Evolutionary conservation across 2,888 invertebrate species (phyloP), one percentile per base, ranked within the genome.

Genomic region (Ophioninae sp.): DNA sequence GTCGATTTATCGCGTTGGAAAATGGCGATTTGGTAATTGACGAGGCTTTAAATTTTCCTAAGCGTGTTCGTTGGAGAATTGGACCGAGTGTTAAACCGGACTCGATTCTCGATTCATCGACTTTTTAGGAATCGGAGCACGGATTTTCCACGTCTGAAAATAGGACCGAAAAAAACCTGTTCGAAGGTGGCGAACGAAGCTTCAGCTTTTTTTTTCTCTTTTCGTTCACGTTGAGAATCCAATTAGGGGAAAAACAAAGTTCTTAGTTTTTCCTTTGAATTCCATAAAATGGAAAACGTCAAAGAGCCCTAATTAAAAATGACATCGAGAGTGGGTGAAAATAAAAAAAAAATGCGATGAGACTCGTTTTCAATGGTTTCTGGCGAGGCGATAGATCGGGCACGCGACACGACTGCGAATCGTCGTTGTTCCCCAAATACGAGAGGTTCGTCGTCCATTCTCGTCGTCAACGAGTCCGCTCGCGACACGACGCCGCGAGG

Each of bases 361-460:
- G 30, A 30, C 51, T 13, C 59, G 75, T 76, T 68, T 74, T 59
- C 65, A 30, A 65, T 76, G 20, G n/a, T 61, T n/a, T 74, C 39
- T 84, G 67, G 64, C 69, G 78, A 67, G 79, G 77, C 80, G 76
- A 59, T 74, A 59, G 64, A 65, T 59, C 72, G 64, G 56, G 83
- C 79, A 87, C 88, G 87, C 85, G 88, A 85, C 85, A 59, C 23
- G 86, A 88, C 85, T 88, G 82, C 76, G 69, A 86, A 87, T 85
- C 67, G 73, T 73, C 56, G 69, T 68, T 71, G 81, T 73, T 84
- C 81, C 82, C 87, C 87, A 87, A 87, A 87, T 87, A 86, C 85
- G 79, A 63, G 79, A 72, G 77, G 13, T 17, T 51, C 51, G 51
- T 72, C 81, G 39, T 51, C 65, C 84, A 78, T 84, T 76, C 75